Base-by-base conservation (phyloP, 2,113 vertebrate species). In the Hiodon alosoides region DNA sequence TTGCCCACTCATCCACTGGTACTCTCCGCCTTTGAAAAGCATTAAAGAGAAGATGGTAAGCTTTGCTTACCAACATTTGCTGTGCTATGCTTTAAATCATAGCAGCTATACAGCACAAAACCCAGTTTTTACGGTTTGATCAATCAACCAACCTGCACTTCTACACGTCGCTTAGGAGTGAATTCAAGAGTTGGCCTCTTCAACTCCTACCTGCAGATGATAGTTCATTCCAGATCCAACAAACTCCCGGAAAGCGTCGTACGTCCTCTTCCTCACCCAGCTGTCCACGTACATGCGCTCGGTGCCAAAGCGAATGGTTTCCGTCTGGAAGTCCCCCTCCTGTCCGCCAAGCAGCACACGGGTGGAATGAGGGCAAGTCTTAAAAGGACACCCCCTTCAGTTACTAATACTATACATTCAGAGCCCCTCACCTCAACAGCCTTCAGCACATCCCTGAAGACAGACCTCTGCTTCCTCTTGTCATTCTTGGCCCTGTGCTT, bases 161-260 rank as follows among this genome's bases (percentile, higher is more conserved):
- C 0, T 2, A 31, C 31, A 31, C 31, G 31, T 31, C 31, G 31
- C 31, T 31, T 31, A 31, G 31, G 31, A 31, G 31, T 31, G 31
- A 31, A 31, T 31, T 31, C 31, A 31, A 31, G 31, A 31, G 31
- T 31, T 31, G 31, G 31, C 31, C 31, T 31, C 31, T 6, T 59
- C 17, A 17, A 7, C n/a, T 14, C 82, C 83, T 81, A 98, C 96
- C 93, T 98, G 95, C 69, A 99, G 89, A 81, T 99, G 97, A 85
- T 94, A 96, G n/a, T 98, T 96, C 94, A 98, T 95, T 4, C 96
- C 97, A 0, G 96, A 94, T 16, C 96, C 97, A 73, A 99, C 92
- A 17, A 98, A 86, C 84, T 98, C 96, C 77, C 95, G 94, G 87
- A 99, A 98, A 1, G 91, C 88, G 17, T 97, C 94, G 0, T 99